phyloP scores from a whole-genome alignment of 2,797 vertebrate species.

The Sebastes ruberrimus region DNA sequence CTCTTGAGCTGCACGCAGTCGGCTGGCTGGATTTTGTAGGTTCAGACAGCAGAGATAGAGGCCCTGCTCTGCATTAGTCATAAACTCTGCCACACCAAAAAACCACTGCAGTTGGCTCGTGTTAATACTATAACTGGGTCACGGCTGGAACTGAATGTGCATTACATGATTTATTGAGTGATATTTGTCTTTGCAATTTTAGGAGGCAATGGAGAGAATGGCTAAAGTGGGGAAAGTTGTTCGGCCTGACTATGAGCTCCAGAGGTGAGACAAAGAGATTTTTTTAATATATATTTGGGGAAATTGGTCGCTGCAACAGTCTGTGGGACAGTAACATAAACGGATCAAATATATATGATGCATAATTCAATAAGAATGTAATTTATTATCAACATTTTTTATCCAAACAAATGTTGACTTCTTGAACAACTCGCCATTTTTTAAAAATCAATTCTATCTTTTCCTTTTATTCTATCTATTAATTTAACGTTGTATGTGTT shows the following conservation, averaged over 20 bases:
- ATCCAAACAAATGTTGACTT: not conserved
- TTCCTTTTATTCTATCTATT: not conserved
- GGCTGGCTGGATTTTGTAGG: conserved; percentile 35
- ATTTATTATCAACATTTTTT: not conserved
- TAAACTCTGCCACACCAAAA: conserved; percentile 12
- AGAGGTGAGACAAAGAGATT: conserved; percentile 79
- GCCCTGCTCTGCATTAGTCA: conserved; percentile 50
- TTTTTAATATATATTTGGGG: not conserved
- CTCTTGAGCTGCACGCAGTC: conserved; percentile 40
- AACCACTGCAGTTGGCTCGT: conserved; percentile 5
- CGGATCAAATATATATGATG: not conserved
- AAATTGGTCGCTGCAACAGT: not conserved
- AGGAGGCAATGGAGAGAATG: conserved; percentile 96
- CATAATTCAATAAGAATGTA: not conserved
- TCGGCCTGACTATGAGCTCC: conserved; percentile 82
- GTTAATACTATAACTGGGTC: conserved; percentile 55
- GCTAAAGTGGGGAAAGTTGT: conserved; percentile 89
- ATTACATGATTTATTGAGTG: conserved; percentile 47
- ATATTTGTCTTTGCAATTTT: conserved; percentile 35
- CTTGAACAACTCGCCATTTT: not conserved
- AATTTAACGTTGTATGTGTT: not conserved
- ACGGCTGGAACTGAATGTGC: conserved; percentile 19
- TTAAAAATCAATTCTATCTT: not conserved
- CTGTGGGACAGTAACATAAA: not conserved
- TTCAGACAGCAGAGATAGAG: conserved; percentile 50